Percentiles rank a stretch among this genome's conserved stretches.
Conservation (phyloP, 2,888 invertebrate genomes). For the Mythimna vitellina region DNA sequence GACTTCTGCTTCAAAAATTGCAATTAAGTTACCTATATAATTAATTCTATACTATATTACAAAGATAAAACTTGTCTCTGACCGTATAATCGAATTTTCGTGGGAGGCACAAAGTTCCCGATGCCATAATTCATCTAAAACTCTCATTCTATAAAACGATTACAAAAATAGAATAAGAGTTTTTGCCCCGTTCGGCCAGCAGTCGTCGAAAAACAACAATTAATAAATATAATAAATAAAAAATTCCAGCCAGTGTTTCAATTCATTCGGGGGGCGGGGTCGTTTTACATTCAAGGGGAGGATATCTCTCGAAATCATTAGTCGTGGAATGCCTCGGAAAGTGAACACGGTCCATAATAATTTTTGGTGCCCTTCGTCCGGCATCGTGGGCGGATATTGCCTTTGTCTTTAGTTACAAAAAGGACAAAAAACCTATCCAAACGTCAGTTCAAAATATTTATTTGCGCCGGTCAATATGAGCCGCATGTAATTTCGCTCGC, state of each 20-base stretch:
- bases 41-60: conserved; percentile 49
- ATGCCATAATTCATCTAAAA: conserved; percentile 65
- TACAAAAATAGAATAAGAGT: conserved; percentile 65
- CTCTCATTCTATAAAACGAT: conserved; percentile 63
- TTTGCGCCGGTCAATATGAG: conserved; percentile 81
- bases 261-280: conserved; percentile 89
- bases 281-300: conserved; percentile 90
- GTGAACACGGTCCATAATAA: conserved; percentile 85
- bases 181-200: conserved; percentile 79
- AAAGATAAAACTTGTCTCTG: conserved; percentile 59
- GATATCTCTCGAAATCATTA: conserved; percentile 89
- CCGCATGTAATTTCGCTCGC: conserved; percentile 82
- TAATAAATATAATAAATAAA: conserved; percentile 86
- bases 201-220: conserved; percentile 87
- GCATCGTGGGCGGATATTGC: conserved; percentile 86
- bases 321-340: conserved; percentile 87
- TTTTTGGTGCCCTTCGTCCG: conserved; percentile 85
- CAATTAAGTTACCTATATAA: conserved; percentile 55
- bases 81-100: conserved; percentile 59
- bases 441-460: conserved; percentile 87
- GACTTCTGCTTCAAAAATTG: conserved; percentile 52
- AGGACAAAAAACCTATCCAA: conserved; percentile 78
- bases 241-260: conserved; percentile 86
- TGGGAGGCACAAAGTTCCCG: conserved; percentile 62
- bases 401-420: conserved; percentile 87